These are phyloP conservation scores for Hystrix cristata DNA, from an alignment of 2,113 vertebrate genomes.

Conservation along the genomic window DNA sequence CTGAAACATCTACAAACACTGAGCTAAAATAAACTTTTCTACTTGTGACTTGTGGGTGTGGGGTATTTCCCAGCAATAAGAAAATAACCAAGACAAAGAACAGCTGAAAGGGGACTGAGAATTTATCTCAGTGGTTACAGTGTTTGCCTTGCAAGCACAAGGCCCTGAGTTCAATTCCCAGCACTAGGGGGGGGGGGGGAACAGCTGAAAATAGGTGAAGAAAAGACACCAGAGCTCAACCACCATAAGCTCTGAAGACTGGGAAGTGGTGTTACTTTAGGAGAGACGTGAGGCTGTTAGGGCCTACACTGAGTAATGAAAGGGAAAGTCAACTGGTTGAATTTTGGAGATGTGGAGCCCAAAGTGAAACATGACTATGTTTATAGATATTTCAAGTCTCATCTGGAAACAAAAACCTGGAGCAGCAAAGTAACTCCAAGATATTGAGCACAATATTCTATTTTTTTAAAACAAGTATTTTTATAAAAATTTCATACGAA, in stretches of 20 bases:
- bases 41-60: neutral
- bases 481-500: neutral
- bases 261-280: neutral
- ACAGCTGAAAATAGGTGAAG: neutral
- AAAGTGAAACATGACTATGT: neutral
- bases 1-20: neutral
- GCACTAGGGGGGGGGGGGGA: neutral
- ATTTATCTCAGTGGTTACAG: too few species aligned
- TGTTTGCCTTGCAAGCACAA: too few species aligned
- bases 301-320: neutral
- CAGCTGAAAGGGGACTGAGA: neutral
- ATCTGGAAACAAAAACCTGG: neutral
- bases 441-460: neutral
- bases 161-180: too few species aligned
- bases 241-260: neutral
- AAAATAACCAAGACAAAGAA: neutral
- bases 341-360: neutral
- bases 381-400: neutral
- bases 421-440: neutral
- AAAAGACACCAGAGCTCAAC: neutral
- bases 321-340: neutral
- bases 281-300: neutral
- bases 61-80: neutral
- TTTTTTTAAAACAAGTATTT: slow-evolving; percentile 12
- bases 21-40: neutral